Evolutionary conservation across 2,797 vertebrate genomes (phyloP).

Genomic region (Paguma larvata): DNA sequence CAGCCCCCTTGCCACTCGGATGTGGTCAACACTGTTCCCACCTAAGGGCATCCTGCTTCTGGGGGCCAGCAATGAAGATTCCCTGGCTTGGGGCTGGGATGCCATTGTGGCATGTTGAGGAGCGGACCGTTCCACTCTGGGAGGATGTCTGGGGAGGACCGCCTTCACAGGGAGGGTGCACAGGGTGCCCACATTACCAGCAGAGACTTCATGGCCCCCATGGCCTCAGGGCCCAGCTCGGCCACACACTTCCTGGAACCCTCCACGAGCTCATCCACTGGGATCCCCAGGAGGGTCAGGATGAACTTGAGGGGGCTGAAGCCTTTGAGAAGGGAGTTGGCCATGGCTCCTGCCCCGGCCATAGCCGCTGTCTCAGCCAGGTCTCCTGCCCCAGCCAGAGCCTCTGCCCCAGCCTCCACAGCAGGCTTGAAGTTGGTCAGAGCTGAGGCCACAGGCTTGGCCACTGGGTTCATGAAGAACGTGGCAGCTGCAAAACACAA

Average conservation of each 20-base stretch:
- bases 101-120: background rate
- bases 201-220: slow-evolving; percentile 42
- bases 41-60: background rate
- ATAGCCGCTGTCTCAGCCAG: background rate
- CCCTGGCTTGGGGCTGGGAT: background rate
- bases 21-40: background rate
- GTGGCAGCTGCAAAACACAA: slow-evolving; percentile 46
- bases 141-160: background rate
- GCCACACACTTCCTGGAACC: slow-evolving; percentile 69
- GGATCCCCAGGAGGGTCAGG: slow-evolving; percentile 64
- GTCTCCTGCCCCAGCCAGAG: background rate
- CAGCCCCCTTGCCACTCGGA: background rate
- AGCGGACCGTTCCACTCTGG: no score
- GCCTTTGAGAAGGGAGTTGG: background rate
- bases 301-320: slow-evolving; percentile 53
- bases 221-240: slow-evolving; percentile 63
- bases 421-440: no score
- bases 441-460: background rate
- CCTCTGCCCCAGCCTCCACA: background rate
- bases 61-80: no score
- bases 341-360: background rate
- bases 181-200: slow-evolving; percentile 49
- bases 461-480: background rate
- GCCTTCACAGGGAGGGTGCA: background rate
- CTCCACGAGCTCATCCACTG: slow-evolving; percentile 39